Base-by-base conservation (phyloP, 2,113 vertebrate species). In the Siphamia tubifer region DNA sequence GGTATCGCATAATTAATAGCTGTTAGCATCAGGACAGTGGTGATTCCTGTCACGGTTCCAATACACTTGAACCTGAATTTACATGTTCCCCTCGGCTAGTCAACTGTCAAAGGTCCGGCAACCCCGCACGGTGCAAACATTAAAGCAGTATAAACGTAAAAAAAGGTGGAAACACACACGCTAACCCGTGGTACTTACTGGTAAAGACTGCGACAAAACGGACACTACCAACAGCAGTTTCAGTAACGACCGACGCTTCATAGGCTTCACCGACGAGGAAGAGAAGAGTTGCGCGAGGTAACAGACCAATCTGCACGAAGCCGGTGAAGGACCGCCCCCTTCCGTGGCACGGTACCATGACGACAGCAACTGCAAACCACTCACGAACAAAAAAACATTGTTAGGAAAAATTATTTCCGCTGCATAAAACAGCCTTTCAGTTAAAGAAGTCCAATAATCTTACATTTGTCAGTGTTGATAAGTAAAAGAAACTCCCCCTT, bases 271-370 rank as follows among this genome's bases (percentile, higher is more conserved):
- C 1, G 47, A 65, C 0, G 31, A 87, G 60, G 71, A 73, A 81
- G 38, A 53, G 13, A 42, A 1, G 35, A 9, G 2, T 16, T n/a
- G n/a, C 6, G 32, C 6, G 32, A 10, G 1, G 2, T 27, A 2
- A 2, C 32, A 2, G 53, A 62, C 84, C 75, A 91, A 89, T 88
- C 85, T 78, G 45, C 63, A 52, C 0, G n/a, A 71, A 53, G 77
- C 66, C 57, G 76, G 62, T 34, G 31, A 68, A 2, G 60, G n/a
- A 42, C 82, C 72, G 68, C 83, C 86, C 70, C 65, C 68, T 52
- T 0, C 9, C 32, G 13, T 65, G 34, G 34, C 17, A 30, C 19
- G 6, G 5, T 23, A 7, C 61, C 61, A 66, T 71, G 68, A 39
- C 53, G 55, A 49, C 53, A 51, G 1, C 27, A 24, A 31, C 15